These are phyloP conservation scores for Typhlichthys eigenmanni DNA, from an alignment of 2,797 vertebrate genomes.

Conservation along the genomic window DNA sequence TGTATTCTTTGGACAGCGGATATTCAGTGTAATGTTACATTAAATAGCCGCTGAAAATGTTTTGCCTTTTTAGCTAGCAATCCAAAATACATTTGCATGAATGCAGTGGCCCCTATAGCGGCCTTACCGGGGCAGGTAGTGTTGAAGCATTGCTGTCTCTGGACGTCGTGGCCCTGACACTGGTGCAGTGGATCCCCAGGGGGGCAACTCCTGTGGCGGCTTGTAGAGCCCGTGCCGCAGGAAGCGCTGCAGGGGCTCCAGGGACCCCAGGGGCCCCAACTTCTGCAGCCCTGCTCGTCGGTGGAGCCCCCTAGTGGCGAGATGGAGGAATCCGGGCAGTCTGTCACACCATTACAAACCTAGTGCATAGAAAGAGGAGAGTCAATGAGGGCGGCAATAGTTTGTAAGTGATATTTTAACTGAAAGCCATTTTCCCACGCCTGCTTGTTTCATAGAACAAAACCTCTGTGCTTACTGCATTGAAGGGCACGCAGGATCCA, in stretches of 20 bases:
- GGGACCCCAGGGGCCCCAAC: slow-evolving; percentile 81
- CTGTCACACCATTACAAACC: slow-evolving; percentile 83
- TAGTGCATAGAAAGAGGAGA: slow-evolving; percentile 26
- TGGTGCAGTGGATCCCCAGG: slow-evolving; percentile 59
- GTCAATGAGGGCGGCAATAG: background rate
- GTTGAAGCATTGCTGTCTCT: slow-evolving; percentile 82
- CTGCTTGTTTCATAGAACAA: background rate
- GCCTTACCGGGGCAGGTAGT: slow-evolving; percentile 81
- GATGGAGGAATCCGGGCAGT: slow-evolving; percentile 72
- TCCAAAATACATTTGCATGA: no score
- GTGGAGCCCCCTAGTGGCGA: slow-evolving; percentile 31
- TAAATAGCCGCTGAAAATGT: no score
- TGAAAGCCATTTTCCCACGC: no score
- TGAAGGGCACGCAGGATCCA: slow-evolving; percentile 81
- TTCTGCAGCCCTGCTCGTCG: slow-evolving; percentile 79
- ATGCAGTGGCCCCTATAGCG: no score
- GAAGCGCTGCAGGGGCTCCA: slow-evolving; percentile 83
- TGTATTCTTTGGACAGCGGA: no score
- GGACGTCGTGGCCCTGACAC: slow-evolving; percentile 73
- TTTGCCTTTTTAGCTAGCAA: no score
- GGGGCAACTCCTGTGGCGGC: slow-evolving; percentile 72
- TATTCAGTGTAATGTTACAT: no score
- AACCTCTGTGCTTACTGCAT: slow-evolving; percentile 62
- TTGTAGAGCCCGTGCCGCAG: slow-evolving; percentile 80
- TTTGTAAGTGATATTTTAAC: no score